These are phyloP conservation scores for Myiozetetes cayanensis DNA, from an alignment of 2,113 vertebrate genomes.

Conservation along the genomic window DNA sequence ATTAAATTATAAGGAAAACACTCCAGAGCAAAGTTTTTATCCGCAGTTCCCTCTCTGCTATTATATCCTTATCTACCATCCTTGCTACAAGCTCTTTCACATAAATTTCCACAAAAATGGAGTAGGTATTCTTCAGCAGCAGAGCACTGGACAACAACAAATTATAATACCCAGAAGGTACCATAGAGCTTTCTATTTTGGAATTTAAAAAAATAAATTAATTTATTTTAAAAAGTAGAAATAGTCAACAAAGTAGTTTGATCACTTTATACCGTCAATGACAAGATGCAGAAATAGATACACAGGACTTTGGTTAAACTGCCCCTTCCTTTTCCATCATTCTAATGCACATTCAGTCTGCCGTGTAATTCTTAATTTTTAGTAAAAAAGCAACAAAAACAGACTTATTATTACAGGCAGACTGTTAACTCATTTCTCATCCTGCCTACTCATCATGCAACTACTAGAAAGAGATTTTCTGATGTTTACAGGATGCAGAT, in stretches of 20 bases:
- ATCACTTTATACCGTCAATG: neutral
- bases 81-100: neutral
- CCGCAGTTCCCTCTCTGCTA: neutral
- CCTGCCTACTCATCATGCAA: neutral
- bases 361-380: neutral
- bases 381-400: neutral
- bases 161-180: neutral
- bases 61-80: neutral
- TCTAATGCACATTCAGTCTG: neutral
- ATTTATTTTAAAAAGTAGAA: neutral
- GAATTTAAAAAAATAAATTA: neutral
- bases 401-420: neutral
- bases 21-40: neutral
- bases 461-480: neutral
- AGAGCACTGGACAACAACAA: neutral
- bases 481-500: neutral
- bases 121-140: neutral
- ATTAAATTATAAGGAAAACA: neutral
- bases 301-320: neutral
- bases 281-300: neutral
- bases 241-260: neutral
- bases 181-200: neutral
- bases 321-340: neutral
- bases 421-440: neutral
- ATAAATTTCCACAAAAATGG: neutral